These are phyloP conservation scores for Oophaga sylvatica DNA, from an alignment of 2,797 vertebrate genomes.

Conservation along the genomic window DNA sequence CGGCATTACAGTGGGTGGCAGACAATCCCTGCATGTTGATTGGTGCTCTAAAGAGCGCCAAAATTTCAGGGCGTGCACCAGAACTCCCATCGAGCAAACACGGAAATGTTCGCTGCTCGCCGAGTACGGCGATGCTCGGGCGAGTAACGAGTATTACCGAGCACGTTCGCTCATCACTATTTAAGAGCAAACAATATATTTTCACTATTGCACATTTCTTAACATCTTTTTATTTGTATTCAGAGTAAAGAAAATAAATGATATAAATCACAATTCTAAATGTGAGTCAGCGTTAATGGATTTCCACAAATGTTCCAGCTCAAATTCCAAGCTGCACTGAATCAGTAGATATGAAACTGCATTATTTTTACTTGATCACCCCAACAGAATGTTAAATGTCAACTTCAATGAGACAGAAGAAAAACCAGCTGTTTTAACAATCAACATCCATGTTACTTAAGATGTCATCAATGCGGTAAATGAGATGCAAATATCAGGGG, in stretches of 20 bases:
- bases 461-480: slow-evolving; percentile 43
- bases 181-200: slow-evolving; percentile 47
- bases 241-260: slow-evolving; percentile 51
- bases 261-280: slow-evolving; percentile 48
- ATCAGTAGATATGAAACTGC: slow-evolving; percentile 46
- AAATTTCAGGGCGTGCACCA: too few species aligned
- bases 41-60: too few species aligned
- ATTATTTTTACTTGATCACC: slow-evolving; percentile 43
- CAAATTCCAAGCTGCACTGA: slow-evolving; percentile 44
- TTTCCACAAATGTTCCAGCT: slow-evolving; percentile 42
- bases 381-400: slow-evolving; percentile 54
- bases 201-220: slow-evolving; percentile 46
- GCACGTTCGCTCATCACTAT: background rate
- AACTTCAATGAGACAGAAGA: slow-evolving; percentile 17
- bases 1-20: too few species aligned
- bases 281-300: slow-evolving; percentile 14
- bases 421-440: slow-evolving; percentile 48
- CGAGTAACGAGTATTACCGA: too few species aligned
- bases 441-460: slow-evolving; percentile 38
- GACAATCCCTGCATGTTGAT: too few species aligned
- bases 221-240: slow-evolving; percentile 58
- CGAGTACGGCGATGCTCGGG: too few species aligned
- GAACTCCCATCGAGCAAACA: too few species aligned
- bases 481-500: slow-evolving; percentile 41
- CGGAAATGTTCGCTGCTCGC: too few species aligned